A percentile compares a stretch with the other conserved stretches of the same genome.
phyloP scores from a whole-genome alignment of 2,113 vertebrate genomes.

The Lipophrys pholis region DNA sequence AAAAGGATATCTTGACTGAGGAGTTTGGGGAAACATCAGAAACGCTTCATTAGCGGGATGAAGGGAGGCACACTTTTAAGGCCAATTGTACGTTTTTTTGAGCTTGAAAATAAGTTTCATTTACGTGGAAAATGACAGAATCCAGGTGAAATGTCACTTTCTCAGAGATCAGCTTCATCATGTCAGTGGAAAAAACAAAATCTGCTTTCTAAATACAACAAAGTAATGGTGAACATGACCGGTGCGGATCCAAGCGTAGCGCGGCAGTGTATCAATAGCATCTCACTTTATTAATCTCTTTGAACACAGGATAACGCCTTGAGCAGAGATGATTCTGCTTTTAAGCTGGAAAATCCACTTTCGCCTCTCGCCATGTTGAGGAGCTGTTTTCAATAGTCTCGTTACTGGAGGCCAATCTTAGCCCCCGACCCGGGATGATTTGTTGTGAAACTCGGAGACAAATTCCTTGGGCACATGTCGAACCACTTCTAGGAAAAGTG shows the following conservation, averaged over 20 bases:
- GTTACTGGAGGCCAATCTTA: slow-evolving; percentile 82
- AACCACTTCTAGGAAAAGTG: slow-evolving; percentile 75
- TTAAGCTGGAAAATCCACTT: slow-evolving; percentile 82
- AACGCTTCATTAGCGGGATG: slow-evolving; percentile 58
- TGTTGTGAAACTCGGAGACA: slow-evolving; percentile 71
- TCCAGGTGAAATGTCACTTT: neutral
- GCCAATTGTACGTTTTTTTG: slow-evolving; percentile 33
- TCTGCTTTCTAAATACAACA: slow-evolving; percentile 17
- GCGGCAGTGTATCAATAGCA: slow-evolving; percentile 74
- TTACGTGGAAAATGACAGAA: slow-evolving; percentile 18
- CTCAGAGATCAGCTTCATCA: too few relatives aligned
- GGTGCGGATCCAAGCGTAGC: slow-evolving; percentile 53
- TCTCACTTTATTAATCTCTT: slow-evolving; percentile 82
- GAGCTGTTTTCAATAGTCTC: slow-evolving; percentile 56
- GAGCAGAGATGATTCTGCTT: slow-evolving; percentile 77
- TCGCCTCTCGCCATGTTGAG: slow-evolving; percentile 59
- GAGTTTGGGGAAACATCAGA: slow-evolving; percentile 59
- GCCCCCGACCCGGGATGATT: slow-evolving; percentile 79
- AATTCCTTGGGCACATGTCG: slow-evolving; percentile 76
- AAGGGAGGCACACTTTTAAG: neutral
- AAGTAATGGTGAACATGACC: slow-evolving; percentile 52
- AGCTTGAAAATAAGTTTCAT: slow-evolving; percentile 8
- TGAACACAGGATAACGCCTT: slow-evolving; percentile 76
- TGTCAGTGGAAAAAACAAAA: slow-evolving; percentile 18
- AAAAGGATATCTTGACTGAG: slow-evolving; percentile 63